Conservation (phyloP, 2,113 vertebrate genomes). For the Pachycephala philippinensis region DNA sequence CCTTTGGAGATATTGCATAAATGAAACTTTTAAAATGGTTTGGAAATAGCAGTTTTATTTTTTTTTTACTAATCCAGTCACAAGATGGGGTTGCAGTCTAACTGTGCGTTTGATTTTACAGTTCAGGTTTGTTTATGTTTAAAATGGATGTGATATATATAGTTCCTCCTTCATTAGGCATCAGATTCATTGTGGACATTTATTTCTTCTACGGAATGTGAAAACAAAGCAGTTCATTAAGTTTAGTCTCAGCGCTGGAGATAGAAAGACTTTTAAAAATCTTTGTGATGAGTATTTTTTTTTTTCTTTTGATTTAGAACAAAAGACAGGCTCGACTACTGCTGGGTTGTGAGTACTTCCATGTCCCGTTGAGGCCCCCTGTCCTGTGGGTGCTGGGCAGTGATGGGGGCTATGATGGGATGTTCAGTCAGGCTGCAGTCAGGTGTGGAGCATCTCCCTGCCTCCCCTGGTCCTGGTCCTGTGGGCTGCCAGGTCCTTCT, state of each 20-base stretch:
- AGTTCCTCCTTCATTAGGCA: not conserved
- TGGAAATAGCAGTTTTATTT: not conserved
- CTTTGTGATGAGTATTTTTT: not conserved
- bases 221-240: not conserved
- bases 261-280: not conserved
- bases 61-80: not conserved
- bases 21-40: not conserved
- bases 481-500: rapidly evolving
- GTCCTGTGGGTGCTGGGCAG: not conserved
- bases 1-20: not conserved
- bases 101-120: not conserved
- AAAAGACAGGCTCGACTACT: not conserved
- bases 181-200: not conserved
- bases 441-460: not conserved
- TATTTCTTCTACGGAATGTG: not conserved
- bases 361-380: rapidly evolving
- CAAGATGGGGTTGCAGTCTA: not conserved
- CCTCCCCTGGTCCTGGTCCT: not conserved
- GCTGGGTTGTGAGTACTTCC: not conserved
- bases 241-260: not conserved
- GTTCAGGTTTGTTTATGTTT: not conserved
- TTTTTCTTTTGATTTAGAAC: not conserved
- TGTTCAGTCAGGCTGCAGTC: not conserved
- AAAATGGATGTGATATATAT: not conserved
- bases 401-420: rapidly evolving